Conservation (phyloP, 2,888 invertebrate genomes). For the Drosophila rellima region DNA sequence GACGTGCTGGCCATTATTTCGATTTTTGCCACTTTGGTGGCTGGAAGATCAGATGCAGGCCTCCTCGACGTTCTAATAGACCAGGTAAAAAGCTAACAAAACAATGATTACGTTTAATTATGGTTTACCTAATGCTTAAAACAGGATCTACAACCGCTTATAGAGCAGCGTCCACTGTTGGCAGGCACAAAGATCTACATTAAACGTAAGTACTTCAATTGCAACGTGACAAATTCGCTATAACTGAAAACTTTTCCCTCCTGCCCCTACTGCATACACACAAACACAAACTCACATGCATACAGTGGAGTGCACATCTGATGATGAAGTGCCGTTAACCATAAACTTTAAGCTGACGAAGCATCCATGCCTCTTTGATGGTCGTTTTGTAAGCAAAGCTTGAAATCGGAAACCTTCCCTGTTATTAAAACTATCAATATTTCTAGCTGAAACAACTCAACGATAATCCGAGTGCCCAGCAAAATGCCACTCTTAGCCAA, state of each 20-base stretch:
- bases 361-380: slow-evolving; percentile 87
- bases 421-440: not conserved
- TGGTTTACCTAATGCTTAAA: not conserved
- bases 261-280: not conserved
- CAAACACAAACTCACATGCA: not conserved
- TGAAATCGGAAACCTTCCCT: too few relatives aligned
- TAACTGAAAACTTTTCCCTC: slow-evolving; percentile 36
- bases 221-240: slow-evolving; percentile 45
- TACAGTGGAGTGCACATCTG: slow-evolving; percentile 85
- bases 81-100: slow-evolving; percentile 49
- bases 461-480: slow-evolving; percentile 35
- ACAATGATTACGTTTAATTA: slow-evolving; percentile 4
- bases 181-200: slow-evolving; percentile 90
- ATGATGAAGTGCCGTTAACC: slow-evolving; percentile 83
- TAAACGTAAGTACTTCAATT: slow-evolving; percentile 87
- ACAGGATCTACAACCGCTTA: slow-evolving; percentile 71
- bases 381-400: slow-evolving; percentile 63
- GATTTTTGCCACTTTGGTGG: slow-evolving; percentile 18
- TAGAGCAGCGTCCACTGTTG: slow-evolving; percentile 88
- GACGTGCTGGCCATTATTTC: slow-evolving; percentile 52
- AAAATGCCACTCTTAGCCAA: slow-evolving; percentile 56
- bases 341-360: slow-evolving; percentile 87
- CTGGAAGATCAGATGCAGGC: slow-evolving; percentile 65
- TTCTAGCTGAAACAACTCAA: slow-evolving; percentile 54
- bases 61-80: slow-evolving; percentile 55